phyloP scores from a whole-genome alignment of 2,888 invertebrate species.

The Drosophila hamatofila region DNA sequence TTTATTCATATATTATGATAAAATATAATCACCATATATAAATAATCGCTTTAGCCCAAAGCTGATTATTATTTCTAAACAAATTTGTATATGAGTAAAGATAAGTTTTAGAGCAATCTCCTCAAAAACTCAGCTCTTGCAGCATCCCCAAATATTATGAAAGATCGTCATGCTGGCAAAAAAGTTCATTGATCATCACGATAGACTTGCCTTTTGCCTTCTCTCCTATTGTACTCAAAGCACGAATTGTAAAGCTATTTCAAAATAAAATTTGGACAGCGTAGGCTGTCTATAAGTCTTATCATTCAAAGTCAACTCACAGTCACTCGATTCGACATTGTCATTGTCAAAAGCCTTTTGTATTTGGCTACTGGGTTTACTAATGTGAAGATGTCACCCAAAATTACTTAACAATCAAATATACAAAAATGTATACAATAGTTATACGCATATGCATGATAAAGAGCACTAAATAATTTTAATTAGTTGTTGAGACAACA shows the following conservation, averaged over 20 bases:
- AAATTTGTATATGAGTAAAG: background rate
- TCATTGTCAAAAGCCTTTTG: constrained; percentile 22
- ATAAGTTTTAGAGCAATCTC: background rate
- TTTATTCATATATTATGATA: background rate
- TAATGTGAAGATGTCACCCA: constrained; percentile 55
- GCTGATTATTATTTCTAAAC: background rate
- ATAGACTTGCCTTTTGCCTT: constrained; percentile 15
- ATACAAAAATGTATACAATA: constrained; percentile 19
- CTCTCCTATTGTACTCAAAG: constrained; percentile 27
- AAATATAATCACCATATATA: background rate
- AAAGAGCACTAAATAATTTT: constrained; percentile 61
- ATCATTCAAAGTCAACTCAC: constrained; percentile 50
- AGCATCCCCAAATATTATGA: background rate
- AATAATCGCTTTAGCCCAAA: background rate
- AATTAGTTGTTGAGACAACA: constrained; percentile 68
- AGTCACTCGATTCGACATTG: constrained; percentile 24
- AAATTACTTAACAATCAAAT: constrained; percentile 38
- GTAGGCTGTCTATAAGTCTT: constrained; percentile 22
- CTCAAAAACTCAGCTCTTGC: background rate
- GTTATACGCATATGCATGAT: constrained; percentile 42
- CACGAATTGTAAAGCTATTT: constrained; percentile 27
- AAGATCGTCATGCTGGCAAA: background rate
- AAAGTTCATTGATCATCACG: constrained; percentile 18
- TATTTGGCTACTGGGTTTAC: constrained; percentile 21
- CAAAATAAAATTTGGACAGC: constrained; percentile 25